Evolutionary conservation across 2,888 invertebrate genomes (phyloP), one percentile per base, ranked within the genome.

Genomic region (Crioceris asparagi): DNA sequence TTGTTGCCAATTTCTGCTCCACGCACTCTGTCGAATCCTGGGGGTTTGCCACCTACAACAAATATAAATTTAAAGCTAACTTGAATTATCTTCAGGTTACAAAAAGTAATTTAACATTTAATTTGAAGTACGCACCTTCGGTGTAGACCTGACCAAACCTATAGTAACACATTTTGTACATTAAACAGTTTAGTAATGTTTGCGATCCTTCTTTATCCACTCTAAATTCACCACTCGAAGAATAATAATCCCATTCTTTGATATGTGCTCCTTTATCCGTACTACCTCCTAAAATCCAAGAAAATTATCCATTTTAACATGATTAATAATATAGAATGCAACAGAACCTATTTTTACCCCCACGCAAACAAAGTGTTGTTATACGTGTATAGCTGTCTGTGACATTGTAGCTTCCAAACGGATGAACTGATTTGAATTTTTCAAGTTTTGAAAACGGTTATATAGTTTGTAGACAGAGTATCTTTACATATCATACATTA

Each of bases 161-260:
- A 69, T 98, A 96, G 65, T 97, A 98, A 69, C 93, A 94, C 87
- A 98, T 88, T 72, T 97, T 98, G 71, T 98, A 97, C 97, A 97
- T 98, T 45, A 97, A 77, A 58, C 92, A 96, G 70, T 98, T 96
- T 52, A 96, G 79, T 51, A 98, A 71, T 12, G 83, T 83, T 19
- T 78, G 77, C 1, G 94, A 88, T 26, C 94, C 96, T 60, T 93
- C 93, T 50, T 84, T 83, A 68, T 97, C 97, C 2, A 98, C 83
- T 29, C 94, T 72, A 68, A 96, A 98, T 72, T 98, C 97, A 2
- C 97, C 97, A 47, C 80, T 77, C 0, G 90, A 77, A 33, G 94
- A 93, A 71, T 96, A 98, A 66, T 96, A 97, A 69, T 97, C 93
- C 57, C 81, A 79, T 69, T 98, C 97, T 57, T 90, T 87, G 55